Evolutionary conservation across 1,140 invertebrate genomes (phyloP), one percentile per base, ranked within the genome.

Genomic region (Heterodera schachtii): DNA sequence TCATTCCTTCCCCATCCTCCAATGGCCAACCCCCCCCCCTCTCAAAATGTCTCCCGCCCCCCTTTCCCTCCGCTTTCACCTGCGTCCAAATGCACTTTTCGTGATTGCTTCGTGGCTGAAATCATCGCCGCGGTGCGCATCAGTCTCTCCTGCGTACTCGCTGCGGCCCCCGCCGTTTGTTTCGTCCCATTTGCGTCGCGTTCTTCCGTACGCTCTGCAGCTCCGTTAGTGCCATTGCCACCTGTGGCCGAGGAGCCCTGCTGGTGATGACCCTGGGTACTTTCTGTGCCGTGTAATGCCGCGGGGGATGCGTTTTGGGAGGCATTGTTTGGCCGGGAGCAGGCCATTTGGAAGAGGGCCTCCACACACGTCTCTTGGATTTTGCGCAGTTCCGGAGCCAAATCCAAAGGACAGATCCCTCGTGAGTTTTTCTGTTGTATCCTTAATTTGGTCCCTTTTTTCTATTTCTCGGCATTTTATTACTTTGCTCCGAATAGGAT

Each of bases 321-420:
- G 60, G 44, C 52, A 44, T 21, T 13, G 6, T 67, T 31, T 31
- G 78, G 66, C 1, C 82, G 78, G 5, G 81, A 43, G 60, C 82
- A 82, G 0, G 86, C 86, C n/a, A 71, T 87, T 78, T 89, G 88
- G 79, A 90, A 89, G 3, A 89, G 78, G 44, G 81, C 81, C 80
- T 89, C 88, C 60, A 89, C 85, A 75, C 89, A 89, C 5, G 86
- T 85, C 74, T 89, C 81, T 75, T 89, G 88, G 71, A 89, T 78
- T 80, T 89, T 89, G 49, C 84, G 60, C 41, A 89, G 70, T 76
- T 89, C 88, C 8, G 88, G 88, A n/a, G 88, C 88, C 49, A 90
- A 80, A 78, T 89, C 88, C 44, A 89, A 74, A 41, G 88, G 89
- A 69, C 88, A 89, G 41, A 89, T 90, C n/a, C 88, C 89, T 13